Base-by-base conservation (phyloP, 2,888 invertebrate genomes). In the Platycnemis pennipes region DNA sequence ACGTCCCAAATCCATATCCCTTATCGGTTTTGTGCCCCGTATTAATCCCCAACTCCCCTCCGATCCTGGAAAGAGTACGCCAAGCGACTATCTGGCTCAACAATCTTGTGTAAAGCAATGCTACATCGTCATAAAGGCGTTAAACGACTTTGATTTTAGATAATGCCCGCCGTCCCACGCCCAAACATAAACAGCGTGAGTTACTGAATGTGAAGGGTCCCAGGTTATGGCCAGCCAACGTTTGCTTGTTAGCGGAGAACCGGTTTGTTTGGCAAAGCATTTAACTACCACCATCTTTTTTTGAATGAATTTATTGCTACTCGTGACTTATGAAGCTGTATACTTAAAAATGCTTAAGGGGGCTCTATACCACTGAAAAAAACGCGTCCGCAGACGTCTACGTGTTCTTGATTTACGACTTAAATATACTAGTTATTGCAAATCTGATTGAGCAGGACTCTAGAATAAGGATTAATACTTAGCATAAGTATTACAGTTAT, bases 1-100 rank as follows among this genome's bases (percentile, higher is more conserved):
- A 44, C 91, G 42, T n/a, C n/a, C 42, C 45, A 44, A 87, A 87
- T 7, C 87, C 91, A 49, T 56, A 63, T 89, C 44, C 56, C 91
- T 63, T 63, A 91, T 91, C 91, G 63, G 91, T 63, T 63, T 91
- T 37, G 42, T 91, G 2, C 31, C 31, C 26, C 26, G 22, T 42
- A 63, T 91, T 56, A 91, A 91, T 91, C 91, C 63, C 53, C 22
- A 63, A 7, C 63, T 49, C 37, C 42, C 7, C 26, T n/a, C 22
- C 22, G 63, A 63, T 56, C 56, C n/a, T 19, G 44, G 31, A 63
- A 91, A 91, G 63, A 44, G 22, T 53, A 22, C 44, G 63, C 16
- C 42, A 7, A 42, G 42, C 26, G 42, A 19, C 11, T 44, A 91
- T 91, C 91, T 11, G 19, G 19, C 13, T 31, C 26, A 44, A 13